Base-by-base conservation (phyloP, 2,888 invertebrate species). In the Trissolcus japonicus region DNA sequence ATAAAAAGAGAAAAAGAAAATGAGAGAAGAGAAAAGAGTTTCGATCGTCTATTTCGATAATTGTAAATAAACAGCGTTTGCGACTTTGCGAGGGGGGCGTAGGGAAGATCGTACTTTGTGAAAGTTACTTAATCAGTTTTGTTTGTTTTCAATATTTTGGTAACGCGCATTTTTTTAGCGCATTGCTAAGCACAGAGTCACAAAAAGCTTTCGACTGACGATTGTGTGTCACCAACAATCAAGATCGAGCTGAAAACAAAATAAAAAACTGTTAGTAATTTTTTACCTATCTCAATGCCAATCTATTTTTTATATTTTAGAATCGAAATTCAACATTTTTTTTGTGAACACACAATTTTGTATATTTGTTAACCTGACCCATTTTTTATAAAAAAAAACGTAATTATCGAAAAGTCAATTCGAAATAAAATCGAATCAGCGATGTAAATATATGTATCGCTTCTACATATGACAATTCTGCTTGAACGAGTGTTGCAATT, bases 61-160 rank as follows among this genome's bases (percentile, higher is more conserved):
- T 43, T 74, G 74, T 74, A 74, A 53, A 74, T 74, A 74, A 74
- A 67, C 62, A 66, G 46, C 61, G 60, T 61, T n/a, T 56, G 51
- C 62, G 56, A 62, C 43, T 67, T 67, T 53, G 50, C 57, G 62
- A 61, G 46, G 2, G 40, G 25, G 55, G 6, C 25, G 25, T 7
- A 4, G 35, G 7, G 11, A 7, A 67, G 51, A 67, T 61, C 46
- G 56, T 56, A 66, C 61, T 66, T 46, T 65, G 65, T 50, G 56
- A 56, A 29, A 41, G 55, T 73, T 73, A 73, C 65, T 72, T 65
- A 72, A 65, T 55, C 6, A n/a, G 54, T 65, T 46, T 19, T 65
- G 35, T 35, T n/a, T 35, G 35, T 35, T 35, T 59, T 43, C 35
- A 19, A 13, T 1, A 51, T 51, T 17, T 17, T 9, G 13, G 19